Evolutionary conservation across 2,797 vertebrate species (phyloP).

Genomic region (Leucoraja ocellata): DNA sequence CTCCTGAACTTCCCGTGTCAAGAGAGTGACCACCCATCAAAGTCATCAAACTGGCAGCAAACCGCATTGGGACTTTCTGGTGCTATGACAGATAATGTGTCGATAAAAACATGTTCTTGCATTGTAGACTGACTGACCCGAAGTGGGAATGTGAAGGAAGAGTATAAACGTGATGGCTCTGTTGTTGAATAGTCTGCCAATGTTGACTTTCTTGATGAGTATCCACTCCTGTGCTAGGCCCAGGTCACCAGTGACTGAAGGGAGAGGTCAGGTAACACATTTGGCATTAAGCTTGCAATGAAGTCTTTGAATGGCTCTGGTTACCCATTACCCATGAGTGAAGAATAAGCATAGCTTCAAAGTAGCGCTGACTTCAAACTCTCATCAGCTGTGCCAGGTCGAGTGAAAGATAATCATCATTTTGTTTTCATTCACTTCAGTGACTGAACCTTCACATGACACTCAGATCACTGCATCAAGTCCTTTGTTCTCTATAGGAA

Average conservation of each 20-base stretch:
- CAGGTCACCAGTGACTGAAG: neutral
- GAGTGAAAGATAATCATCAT: neutral
- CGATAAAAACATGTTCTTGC: no score
- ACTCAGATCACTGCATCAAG: neutral
- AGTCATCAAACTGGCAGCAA: no score
- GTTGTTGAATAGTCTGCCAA: neutral
- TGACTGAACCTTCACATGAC: neutral
- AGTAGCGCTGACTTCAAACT: neutral
- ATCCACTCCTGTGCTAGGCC: neutral
- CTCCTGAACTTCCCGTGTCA: no score
- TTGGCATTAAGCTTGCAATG: neutral
- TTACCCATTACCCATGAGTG: neutral
- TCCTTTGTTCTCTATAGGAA: neutral
- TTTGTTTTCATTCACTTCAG: neutral
- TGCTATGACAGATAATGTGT: no score
- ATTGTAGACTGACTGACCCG: neutral
- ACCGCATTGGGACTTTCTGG: neutral
- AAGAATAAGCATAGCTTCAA: neutral
- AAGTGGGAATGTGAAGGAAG: neutral
- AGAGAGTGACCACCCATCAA: no score
- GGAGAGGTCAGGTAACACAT: neutral
- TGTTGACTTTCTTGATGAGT: neutral
- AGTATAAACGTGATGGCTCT: neutral
- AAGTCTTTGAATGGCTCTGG: neutral
- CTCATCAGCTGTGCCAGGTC: neutral